Conservation (phyloP, 2,113 vertebrate genomes). For the Salvator merianae region DNA sequence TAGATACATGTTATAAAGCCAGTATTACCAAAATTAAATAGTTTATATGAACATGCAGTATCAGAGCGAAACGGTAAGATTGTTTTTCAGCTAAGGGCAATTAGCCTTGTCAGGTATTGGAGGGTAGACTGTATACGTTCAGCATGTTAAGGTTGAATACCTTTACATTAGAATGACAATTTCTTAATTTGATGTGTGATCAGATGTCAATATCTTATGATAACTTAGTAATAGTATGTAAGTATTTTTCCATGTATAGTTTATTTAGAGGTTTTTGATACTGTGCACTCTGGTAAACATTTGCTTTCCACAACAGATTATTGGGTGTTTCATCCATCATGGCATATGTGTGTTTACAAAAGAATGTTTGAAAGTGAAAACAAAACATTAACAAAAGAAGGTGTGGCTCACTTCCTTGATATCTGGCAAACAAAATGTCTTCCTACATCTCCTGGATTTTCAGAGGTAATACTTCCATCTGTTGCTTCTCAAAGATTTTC, state of each 20-base stretch:
- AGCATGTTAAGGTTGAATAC: no score
- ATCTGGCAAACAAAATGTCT: conserved; percentile 78
- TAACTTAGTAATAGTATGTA: not conserved
- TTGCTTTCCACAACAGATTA: conserved; percentile 56
- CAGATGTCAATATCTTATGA: not conserved
- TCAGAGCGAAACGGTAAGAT: conserved; percentile 77
- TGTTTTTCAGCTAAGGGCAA: not conserved
- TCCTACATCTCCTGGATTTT: conserved; percentile 77
- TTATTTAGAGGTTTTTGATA: not conserved
- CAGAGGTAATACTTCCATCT: conserved; percentile 77
- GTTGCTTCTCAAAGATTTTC: not conserved
- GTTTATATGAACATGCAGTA: conserved; percentile 81
- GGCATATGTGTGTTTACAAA: conserved; percentile 91
- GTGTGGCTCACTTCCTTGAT: conserved; percentile 86
- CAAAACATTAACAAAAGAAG: conserved; percentile 88
- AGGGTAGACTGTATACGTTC: not conserved
- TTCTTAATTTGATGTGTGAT: not conserved
- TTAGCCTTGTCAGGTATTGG: not conserved
- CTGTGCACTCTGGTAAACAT: conserved; percentile 11
- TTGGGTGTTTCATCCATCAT: conserved; percentile 87
- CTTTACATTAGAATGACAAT: not conserved
- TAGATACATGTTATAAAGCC: conserved; percentile 95
- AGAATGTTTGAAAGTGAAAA: conserved; percentile 97
- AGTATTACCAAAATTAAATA: conserved; percentile 88
- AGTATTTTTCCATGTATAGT: not conserved